Evolutionary conservation across 2,113 vertebrate genomes (phyloP).

Genomic region (Aspidoscelis tigris): DNA sequence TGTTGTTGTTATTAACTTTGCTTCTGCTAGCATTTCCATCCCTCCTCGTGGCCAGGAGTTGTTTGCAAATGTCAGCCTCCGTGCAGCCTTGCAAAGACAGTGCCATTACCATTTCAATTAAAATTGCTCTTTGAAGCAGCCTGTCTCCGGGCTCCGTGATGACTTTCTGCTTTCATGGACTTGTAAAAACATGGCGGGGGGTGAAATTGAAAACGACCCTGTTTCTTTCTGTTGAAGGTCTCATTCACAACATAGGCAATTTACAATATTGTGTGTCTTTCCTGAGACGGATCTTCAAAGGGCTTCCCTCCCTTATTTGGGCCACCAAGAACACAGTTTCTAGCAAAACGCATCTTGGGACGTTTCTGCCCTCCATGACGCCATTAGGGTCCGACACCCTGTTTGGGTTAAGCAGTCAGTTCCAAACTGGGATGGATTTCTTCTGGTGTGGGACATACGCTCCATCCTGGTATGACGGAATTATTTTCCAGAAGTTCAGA

Average conservation of each 20-base stretch:
- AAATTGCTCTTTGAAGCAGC: slow-evolving; percentile 71
- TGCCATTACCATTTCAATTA: slow-evolving; percentile 71
- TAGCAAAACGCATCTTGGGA: too few relatives aligned
- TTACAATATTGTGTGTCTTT: slow-evolving; percentile 4
- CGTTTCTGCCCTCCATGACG: too few relatives aligned
- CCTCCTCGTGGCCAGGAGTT: not conserved
- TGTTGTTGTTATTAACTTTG: not conserved
- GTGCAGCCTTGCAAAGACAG: slow-evolving; percentile 40
- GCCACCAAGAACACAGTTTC: too few relatives aligned
- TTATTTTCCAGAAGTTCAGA: too few relatives aligned
- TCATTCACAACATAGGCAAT: not conserved
- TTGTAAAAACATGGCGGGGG: slow-evolving; percentile 20
- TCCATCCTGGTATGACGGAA: too few relatives aligned
- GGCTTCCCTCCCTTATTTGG: not conserved
- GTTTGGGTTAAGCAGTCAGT: too few relatives aligned
- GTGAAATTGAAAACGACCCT: slow-evolving; percentile 45
- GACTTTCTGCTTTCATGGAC: slow-evolving; percentile 46
- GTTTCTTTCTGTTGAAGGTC: slow-evolving; percentile 33
- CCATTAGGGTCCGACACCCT: too few relatives aligned
- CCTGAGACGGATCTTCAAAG: not conserved
- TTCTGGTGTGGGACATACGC: too few relatives aligned
- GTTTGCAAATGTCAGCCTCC: not conserved
- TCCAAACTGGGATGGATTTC: too few relatives aligned
- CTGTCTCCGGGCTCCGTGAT: slow-evolving; percentile 49
- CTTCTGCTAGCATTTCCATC: not conserved